Percentiles rank a stretch among this genome's conserved stretches.
Conservation (phyloP, 2,888 invertebrate genomes). For the Syrphus vitripennis region DNA sequence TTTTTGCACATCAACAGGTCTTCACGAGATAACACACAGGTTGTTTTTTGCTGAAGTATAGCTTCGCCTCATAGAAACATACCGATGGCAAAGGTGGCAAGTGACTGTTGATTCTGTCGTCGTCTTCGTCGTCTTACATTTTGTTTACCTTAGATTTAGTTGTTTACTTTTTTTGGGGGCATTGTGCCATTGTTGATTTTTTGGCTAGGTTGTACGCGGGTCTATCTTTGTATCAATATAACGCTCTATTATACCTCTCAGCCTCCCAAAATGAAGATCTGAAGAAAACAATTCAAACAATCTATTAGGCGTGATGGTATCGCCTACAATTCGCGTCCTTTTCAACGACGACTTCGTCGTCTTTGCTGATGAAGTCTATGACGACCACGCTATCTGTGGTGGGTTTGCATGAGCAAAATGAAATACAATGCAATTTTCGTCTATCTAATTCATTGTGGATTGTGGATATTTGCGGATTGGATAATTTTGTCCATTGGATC, state of each 20-base stretch:
- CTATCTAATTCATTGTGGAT: constrained; percentile 63
- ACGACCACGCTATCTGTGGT: constrained; percentile 46
- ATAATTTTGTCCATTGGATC: constrained; percentile 41
- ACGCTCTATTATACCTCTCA: background rate
- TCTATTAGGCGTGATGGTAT: constrained; percentile 69
- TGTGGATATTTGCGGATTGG: constrained; percentile 32
- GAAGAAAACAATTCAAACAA: constrained; percentile 67
- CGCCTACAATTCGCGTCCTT: constrained; percentile 69
- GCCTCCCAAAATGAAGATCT: constrained; percentile 41
- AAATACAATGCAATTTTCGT: constrained; percentile 67
- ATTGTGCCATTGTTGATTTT: constrained; percentile 58
- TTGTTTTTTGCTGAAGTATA: background rate
- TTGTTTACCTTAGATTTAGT: constrained; percentile 65
- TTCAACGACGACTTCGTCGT: constrained; percentile 28
- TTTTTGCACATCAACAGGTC: constrained; percentile 69
- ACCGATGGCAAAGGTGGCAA: constrained; percentile 19
- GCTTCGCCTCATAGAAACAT: background rate
- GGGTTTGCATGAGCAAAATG: constrained; percentile 63
- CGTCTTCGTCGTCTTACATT: constrained; percentile 54
- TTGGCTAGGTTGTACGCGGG: constrained; percentile 1
- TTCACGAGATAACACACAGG: constrained; percentile 37
- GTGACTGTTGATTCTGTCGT: constrained; percentile 16
- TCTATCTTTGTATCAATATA: background rate
- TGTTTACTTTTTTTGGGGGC: constrained; percentile 59
- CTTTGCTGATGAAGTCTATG: constrained; percentile 1